phyloP scores from a whole-genome alignment of 2,113 vertebrate species.

The Tyrannus savana region DNA sequence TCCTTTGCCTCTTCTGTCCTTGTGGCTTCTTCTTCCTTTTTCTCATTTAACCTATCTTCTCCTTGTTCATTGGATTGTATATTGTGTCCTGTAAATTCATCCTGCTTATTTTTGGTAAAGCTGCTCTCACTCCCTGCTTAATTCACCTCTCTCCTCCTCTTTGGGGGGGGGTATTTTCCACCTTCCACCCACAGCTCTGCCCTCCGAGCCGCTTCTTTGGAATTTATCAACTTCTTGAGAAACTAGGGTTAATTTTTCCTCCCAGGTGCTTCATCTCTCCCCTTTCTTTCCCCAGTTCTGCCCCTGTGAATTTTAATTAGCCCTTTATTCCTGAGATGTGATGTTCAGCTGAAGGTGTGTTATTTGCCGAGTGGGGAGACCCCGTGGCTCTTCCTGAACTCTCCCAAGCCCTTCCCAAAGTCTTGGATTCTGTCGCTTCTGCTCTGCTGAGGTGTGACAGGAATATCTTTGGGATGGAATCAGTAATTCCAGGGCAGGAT shows the following conservation, averaged over 20 bases:
- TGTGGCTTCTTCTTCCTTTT: not conserved
- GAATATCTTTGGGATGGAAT: not conserved
- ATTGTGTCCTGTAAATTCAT: not conserved
- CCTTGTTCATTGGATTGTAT: too few species aligned
- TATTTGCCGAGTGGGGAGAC: not conserved
- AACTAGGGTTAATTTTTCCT: not conserved
- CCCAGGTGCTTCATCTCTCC: not conserved
- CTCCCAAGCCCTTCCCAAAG: not conserved
- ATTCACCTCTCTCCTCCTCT: not conserved
- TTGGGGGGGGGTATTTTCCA: not conserved
- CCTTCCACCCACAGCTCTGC: not conserved
- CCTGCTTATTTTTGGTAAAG: not conserved
- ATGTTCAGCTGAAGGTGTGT: not conserved
- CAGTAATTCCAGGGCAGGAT: not conserved
- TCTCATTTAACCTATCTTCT: not conserved
- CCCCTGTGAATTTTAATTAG: not conserved
- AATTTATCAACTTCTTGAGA: not conserved
- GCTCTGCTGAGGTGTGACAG: accelerated
- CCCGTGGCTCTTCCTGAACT: not conserved
- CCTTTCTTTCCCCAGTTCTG: not conserved
- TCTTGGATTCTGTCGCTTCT: not conserved
- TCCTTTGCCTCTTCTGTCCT: not conserved
- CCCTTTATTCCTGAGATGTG: accelerated
- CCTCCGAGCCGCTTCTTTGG: not conserved
- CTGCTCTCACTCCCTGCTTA: not conserved